Base-by-base conservation (phyloP, 2,113 vertebrate species). In the Prionailurus bengalensis region DNA sequence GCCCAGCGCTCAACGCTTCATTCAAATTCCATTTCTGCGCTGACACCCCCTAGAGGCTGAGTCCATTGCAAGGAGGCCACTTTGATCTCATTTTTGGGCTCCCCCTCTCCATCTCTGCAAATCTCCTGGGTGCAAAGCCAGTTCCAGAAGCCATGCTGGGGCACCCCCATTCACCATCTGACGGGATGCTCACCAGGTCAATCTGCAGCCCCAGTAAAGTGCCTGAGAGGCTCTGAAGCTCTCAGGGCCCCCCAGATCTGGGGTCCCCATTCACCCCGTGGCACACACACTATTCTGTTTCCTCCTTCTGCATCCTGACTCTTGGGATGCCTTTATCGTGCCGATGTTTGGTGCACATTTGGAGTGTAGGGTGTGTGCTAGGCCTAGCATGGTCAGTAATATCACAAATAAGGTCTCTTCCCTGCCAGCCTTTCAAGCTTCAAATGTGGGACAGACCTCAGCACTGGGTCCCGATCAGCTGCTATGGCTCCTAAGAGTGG, bases 21-120 rank as follows among this genome's bases (percentile, higher is more conserved):
- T 66, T 97, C 96, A 94, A 85, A 95, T 93, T 51, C 88, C 51
- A 45, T 81, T 96, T 71, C 97, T 31, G 82, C 80, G 1, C 5
- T 14, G 86, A 87, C 4, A 95, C 68, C 63, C 9, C 42, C 23
- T 82, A 94, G 93, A 66, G 70, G 51, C 11, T 84, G 16, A 85
- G 12, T 13, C 83, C 94, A 39, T 21, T 82, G 29, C 3, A 36
- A 97, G 29, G 33, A 95, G 76, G 73, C 96, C 27, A 90, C 82
- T 83, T 80, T 45, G 3, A 94, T 92, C 91, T 85, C 95, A 39
- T 16, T 61, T n/a, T 12, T 15, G 48, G 36, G 25, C 45, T 78
- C 36, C 27, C 80, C 31, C 10, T 61, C 16, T n/a, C 31, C 78
- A 9, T 71, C 13, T 95, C 91, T 89, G 74, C 61, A 51, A 74